A percentile compares a stretch with the other conserved stretches of the same genome.
phyloP scores from a whole-genome alignment of 2,888 invertebrate genomes.

The Drosophila neonasuta region DNA sequence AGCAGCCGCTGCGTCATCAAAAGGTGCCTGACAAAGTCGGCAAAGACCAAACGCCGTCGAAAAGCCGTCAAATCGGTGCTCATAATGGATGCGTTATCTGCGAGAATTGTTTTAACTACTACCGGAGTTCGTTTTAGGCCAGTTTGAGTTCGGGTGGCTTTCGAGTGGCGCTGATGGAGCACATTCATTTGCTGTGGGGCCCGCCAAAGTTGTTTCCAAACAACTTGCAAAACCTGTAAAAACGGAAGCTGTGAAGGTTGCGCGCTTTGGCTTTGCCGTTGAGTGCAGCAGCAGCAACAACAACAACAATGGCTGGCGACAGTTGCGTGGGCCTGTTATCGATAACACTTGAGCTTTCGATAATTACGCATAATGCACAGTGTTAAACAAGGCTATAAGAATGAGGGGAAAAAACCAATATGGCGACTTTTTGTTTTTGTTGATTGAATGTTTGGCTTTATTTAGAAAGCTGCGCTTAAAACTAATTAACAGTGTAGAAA shows the following conservation, averaged over 20 bases:
- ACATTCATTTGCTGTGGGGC: slow-evolving; percentile 69
- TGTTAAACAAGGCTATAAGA: not conserved
- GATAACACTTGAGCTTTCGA: slow-evolving; percentile 23
- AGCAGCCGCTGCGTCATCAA: slow-evolving; percentile 53
- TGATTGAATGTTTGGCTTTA: slow-evolving; percentile 24
- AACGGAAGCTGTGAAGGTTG: slow-evolving; percentile 67
- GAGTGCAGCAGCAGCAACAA: slow-evolving; percentile 10
- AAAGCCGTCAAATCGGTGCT: slow-evolving; percentile 81
- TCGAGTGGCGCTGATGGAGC: slow-evolving; percentile 62
- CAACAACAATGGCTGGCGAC: not conserved
- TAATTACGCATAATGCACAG: not conserved
- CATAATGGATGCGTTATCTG: slow-evolving; percentile 80
- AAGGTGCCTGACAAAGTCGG: slow-evolving; percentile 38
- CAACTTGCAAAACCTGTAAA: slow-evolving; percentile 67
- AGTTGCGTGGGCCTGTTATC: slow-evolving; percentile 32
- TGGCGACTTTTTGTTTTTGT: not conserved
- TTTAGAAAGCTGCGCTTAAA: slow-evolving; percentile 36
- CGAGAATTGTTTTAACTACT: slow-evolving; percentile 80
- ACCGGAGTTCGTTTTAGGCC: slow-evolving; percentile 75
- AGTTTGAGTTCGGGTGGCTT: slow-evolving; percentile 10
- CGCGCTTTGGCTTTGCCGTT: not conserved
- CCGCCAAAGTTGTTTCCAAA: slow-evolving; percentile 59
- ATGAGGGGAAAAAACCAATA: not conserved
- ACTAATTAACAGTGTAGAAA: slow-evolving; percentile 50
- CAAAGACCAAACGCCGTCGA: slow-evolving; percentile 74